Evolutionary conservation across 2,888 invertebrate species (phyloP).

Genomic region (Papilio elwesi): DNA sequence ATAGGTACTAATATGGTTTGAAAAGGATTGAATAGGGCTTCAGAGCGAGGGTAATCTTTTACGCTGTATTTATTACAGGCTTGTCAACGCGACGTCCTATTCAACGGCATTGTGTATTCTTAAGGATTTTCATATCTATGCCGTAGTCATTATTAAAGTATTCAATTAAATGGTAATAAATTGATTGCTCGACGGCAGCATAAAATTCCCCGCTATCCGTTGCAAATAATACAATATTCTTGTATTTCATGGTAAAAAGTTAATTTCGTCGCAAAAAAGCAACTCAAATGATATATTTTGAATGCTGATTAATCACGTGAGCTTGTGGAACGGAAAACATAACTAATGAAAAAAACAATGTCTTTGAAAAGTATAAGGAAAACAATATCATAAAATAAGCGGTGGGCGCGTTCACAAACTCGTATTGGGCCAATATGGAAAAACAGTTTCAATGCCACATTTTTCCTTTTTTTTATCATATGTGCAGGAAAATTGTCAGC

Average conservation of each 20-base stretch:
- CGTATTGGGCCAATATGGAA: not conserved
- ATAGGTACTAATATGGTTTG: constrained; percentile 47
- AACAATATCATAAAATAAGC: not conserved
- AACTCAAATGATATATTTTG: not conserved
- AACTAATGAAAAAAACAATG: not conserved
- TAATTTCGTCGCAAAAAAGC: not conserved
- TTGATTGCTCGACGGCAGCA: too few relatives aligned
- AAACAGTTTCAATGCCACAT: not conserved
- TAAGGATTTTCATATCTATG: too few relatives aligned
- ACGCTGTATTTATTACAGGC: constrained; percentile 27
- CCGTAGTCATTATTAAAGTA: too few relatives aligned
- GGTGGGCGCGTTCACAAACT: not conserved
- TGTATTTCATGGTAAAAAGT: not conserved
- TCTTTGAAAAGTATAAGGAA: constrained; percentile 9
- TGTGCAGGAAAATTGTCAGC: not conserved
- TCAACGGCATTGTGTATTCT: too few relatives aligned
- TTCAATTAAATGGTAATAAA: too few relatives aligned
- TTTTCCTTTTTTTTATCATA: not conserved
- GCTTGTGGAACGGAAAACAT: constrained; percentile 2
- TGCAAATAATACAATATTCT: too few relatives aligned
- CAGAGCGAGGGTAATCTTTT: constrained; percentile 48
- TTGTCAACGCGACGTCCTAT: too few relatives aligned
- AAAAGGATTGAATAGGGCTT: constrained; percentile 72
- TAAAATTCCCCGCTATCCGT: too few relatives aligned
- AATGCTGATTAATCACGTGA: not conserved